Evolutionary conservation across 2,888 invertebrate species (phyloP).

Genomic region (Eilema caniola): DNA sequence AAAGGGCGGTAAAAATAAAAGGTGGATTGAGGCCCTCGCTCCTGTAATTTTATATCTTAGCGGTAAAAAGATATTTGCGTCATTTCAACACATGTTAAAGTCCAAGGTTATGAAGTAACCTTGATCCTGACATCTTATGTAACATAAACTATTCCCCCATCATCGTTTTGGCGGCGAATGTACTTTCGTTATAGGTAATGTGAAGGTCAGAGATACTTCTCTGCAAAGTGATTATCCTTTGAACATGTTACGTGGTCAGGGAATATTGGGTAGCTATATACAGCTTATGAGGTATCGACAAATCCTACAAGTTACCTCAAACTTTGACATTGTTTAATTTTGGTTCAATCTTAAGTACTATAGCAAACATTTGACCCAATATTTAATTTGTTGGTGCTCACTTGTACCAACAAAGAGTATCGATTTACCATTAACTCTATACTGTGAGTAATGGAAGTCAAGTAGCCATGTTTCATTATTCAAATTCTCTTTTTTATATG

Average conservation of each 20-base stretch:
- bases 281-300: neutral
- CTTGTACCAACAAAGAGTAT: neutral
- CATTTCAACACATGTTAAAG: slow-evolving; percentile 25
- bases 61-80: slow-evolving; percentile 44
- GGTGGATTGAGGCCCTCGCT: slow-evolving; percentile 50
- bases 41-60: slow-evolving; percentile 46
- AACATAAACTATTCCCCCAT: slow-evolving; percentile 3
- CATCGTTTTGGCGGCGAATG: neutral
- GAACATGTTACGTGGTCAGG: slow-evolving; percentile 2
- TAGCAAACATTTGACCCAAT: neutral
- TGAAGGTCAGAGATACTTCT: neutral
- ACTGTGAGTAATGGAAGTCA: neutral
- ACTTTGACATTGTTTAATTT: neutral
- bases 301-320: neutral
- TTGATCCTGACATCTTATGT: slow-evolving; percentile 12
- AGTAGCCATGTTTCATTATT: neutral
- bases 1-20: slow-evolving; percentile 61
- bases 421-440: slow-evolving; percentile 2
- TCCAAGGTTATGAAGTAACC: slow-evolving; percentile 19
- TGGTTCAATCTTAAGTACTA: neutral
- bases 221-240: neutral
- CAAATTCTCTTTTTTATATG: neutral
- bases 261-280: neutral
- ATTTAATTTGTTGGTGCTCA: slow-evolving; percentile 1
- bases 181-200: neutral